These are phyloP conservation scores for Porites lobata DNA, from an alignment of 92 coral and sea anemone genomes.

Conservation along the genomic window DNA sequence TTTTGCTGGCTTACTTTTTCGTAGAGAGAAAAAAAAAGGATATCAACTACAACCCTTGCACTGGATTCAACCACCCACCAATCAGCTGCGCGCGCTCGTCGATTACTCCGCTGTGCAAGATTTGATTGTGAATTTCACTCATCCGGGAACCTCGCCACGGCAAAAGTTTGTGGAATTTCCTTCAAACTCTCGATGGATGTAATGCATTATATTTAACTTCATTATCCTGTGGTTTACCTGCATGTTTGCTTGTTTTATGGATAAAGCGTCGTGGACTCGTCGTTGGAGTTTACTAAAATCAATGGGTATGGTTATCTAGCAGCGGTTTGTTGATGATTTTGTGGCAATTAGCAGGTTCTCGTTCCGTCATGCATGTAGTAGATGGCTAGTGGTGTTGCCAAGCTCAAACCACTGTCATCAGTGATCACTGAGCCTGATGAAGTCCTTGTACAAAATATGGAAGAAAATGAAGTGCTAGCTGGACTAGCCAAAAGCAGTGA, in stretches of 20 bases:
- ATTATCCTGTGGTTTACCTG: constrained; percentile 34
- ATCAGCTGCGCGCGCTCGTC: constrained; percentile 7
- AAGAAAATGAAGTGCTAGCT: constrained; percentile 93
- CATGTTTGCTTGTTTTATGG: constrained; percentile 44
- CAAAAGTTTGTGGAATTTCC: constrained; percentile 49
- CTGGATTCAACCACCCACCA: neutral
- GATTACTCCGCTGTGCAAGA: constrained; percentile 30
- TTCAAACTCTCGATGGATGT: constrained; percentile 26
- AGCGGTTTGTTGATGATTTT: constrained; percentile 77
- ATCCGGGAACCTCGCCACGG: constrained; percentile 46
- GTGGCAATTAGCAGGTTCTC: constrained; percentile 66
- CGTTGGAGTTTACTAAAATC: constrained; percentile 17
- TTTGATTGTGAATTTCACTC: constrained; percentile 33
- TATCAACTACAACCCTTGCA: too few species aligned
- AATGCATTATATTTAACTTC: constrained; percentile 13
- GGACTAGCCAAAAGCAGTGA: constrained; percentile 86
- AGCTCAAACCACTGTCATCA: constrained; percentile 93
- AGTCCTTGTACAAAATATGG: constrained; percentile 87
- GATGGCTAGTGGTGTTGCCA: constrained; percentile 98
- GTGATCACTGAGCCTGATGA: constrained; percentile 99
- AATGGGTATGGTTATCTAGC: constrained; percentile 67
- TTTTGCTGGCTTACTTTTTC: too few species aligned
- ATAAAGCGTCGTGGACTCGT: constrained; percentile 27
- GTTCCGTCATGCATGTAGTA: constrained; percentile 74
- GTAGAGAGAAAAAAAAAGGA: too few species aligned